Evolutionary conservation across 2,113 vertebrate genomes (phyloP).

Genomic region (Salvelinus alpinus): DNA sequence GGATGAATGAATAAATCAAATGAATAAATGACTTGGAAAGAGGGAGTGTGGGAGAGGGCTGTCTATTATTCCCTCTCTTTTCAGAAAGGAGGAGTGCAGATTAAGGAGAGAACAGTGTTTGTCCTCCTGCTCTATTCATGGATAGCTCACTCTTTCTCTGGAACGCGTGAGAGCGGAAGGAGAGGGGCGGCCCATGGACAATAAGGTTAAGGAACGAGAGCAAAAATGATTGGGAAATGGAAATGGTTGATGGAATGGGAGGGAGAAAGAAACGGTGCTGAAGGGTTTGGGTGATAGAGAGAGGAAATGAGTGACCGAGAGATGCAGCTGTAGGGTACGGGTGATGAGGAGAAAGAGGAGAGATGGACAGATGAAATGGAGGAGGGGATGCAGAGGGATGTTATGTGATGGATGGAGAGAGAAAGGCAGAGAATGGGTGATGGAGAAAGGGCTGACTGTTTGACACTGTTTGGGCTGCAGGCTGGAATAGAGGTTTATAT

Average conservation of each 20-base stretch:
- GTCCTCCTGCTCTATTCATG: conserved; percentile 4
- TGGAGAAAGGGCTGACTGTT: neutral
- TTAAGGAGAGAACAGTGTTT: conserved; percentile 4
- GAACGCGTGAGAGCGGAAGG: neutral
- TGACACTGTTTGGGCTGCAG: conserved; percentile 13
- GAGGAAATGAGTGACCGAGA: conserved; percentile 6
- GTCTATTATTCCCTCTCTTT: neutral
- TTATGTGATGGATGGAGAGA: neutral
- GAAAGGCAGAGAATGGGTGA: neutral
- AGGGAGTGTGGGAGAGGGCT: conserved; percentile 9
- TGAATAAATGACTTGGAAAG: conserved; percentile 42
- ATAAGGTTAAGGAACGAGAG: neutral
- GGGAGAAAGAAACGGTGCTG: neutral
- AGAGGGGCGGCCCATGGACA: neutral
- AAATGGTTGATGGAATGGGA: neutral
- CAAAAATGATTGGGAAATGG: neutral
- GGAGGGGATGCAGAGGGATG: neutral
- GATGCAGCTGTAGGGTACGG: neutral
- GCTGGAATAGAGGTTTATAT: neutral
- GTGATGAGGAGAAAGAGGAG: neutral
- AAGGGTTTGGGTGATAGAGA: neutral
- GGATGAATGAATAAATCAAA: conserved; percentile 64
- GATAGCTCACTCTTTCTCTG: neutral
- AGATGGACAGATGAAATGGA: neutral
- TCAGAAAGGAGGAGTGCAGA: neutral